phyloP scores from a whole-genome alignment of 1,140 invertebrate species.

The Calliopsis andreniformis region DNA sequence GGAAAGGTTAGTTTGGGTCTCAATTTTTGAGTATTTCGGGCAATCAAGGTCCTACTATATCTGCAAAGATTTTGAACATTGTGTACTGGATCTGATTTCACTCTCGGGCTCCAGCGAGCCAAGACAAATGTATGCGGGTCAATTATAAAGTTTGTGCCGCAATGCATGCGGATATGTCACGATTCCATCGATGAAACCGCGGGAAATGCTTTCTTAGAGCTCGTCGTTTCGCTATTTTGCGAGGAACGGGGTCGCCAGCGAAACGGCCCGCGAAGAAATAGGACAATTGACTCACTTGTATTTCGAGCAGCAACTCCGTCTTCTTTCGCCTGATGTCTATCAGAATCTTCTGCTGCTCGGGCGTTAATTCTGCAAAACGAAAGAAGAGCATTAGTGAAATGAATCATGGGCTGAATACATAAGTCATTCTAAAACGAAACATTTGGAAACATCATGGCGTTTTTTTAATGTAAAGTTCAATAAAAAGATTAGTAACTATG shows the following conservation, averaged over 20 bases:
- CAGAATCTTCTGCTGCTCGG: conserved; percentile 94
- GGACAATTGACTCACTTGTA: conserved; percentile 87
- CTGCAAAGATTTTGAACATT: too few species aligned
- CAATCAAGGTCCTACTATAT: too few species aligned
- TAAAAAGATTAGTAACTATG: too few species aligned
- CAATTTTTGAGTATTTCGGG: too few species aligned
- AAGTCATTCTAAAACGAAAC: too few species aligned
- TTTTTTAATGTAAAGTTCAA: too few species aligned
- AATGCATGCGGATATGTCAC: neutral
- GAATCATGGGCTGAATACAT: too few species aligned
- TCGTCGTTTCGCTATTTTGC: neutral
- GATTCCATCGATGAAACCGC: neutral
- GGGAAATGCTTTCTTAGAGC: neutral
- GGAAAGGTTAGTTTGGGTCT: too few species aligned
- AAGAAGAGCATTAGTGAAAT: too few species aligned
- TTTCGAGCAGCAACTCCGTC: conserved; percentile 94
- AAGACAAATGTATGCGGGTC: neutral
- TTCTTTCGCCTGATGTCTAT: conserved; percentile 94
- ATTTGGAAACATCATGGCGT: too few species aligned
- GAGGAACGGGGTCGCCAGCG: conserved; percentile 5
- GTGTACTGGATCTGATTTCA: too few species aligned
- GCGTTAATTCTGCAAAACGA: conserved; percentile 91
- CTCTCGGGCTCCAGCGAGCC: too few species aligned
- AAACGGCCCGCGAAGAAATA: neutral
- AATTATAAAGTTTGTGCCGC: neutral